These are phyloP conservation scores for Cabera pusaria DNA, from an alignment of 2,888 invertebrate species.

Conservation along the genomic window DNA sequence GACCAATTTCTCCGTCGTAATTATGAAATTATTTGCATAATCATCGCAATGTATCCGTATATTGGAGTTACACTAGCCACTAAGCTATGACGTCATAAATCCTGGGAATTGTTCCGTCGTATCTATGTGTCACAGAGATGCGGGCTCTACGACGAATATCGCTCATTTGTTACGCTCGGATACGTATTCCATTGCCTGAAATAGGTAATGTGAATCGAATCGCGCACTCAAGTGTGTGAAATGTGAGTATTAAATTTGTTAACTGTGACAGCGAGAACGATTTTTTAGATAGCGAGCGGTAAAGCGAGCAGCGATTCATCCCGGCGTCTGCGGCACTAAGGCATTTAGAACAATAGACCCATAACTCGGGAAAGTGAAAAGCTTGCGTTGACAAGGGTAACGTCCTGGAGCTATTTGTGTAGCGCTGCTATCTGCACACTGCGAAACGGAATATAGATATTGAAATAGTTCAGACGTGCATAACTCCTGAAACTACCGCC, in stretches of 20 bases:
- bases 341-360: conserved; percentile 60
- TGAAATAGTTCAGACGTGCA: conserved; percentile 25
- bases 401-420: conserved; percentile 62
- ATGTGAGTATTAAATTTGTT: conserved; percentile 24
- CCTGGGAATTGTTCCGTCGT: conserved; percentile 57
- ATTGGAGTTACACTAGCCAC: conserved; percentile 35
- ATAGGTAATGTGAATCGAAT: conserved; percentile 25
- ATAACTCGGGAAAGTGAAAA: conserved; percentile 67
- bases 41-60: conserved; percentile 32
- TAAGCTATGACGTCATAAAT: conserved; percentile 56
- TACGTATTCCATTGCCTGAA: conserved; percentile 22
- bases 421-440: conserved; percentile 42
- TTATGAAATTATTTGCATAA: conserved; percentile 19
- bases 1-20: conserved; percentile 6
- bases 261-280: conserved; percentile 32
- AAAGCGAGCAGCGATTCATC: conserved; percentile 29
- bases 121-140: conserved; percentile 49
- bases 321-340: conserved; percentile 36
- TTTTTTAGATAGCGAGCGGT: conserved; percentile 22
- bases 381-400: conserved; percentile 68
- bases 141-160: conserved; percentile 36
- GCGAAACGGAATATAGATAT: conserved; percentile 36
- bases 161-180: conserved; percentile 21
- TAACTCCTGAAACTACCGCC: conserved; percentile 13
- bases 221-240: conserved; percentile 18